Conservation (phyloP, 1,140 invertebrate genomes). For the Andrena cerasifolii region DNA sequence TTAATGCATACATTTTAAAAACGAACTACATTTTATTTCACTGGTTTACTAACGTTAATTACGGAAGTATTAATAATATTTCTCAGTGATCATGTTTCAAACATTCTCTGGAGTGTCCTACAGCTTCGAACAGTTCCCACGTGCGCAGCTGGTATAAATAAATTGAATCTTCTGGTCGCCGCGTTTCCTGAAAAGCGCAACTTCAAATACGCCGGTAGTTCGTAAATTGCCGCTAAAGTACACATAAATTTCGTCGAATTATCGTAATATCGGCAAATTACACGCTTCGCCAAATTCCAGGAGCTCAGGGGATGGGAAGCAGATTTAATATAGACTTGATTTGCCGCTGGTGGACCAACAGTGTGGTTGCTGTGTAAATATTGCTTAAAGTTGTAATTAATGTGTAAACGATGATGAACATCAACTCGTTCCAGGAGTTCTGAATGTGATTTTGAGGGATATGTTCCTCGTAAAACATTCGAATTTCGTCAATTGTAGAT, state of each 20-base stretch:
- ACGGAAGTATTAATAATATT: too few relatives aligned
- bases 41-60: too few relatives aligned
- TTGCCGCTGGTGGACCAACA: background rate
- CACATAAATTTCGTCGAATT: background rate
- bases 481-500: too few relatives aligned
- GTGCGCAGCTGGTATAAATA: too few relatives aligned
- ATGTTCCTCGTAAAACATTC: too few relatives aligned
- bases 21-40: background rate
- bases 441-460: too few relatives aligned
- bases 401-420: background rate
- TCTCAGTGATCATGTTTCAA: too few relatives aligned
- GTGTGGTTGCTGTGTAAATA: background rate
- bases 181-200: background rate
- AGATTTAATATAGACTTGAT: conserved; percentile 9
- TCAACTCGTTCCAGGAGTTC: background rate
- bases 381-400: background rate
- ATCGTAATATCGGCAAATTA: conserved; percentile 12
- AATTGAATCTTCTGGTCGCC: background rate
- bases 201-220: background rate
- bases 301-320: background rate
- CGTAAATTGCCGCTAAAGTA: background rate
- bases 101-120: too few relatives aligned
- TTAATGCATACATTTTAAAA: too few relatives aligned
- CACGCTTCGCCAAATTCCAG: conserved; percentile 3
- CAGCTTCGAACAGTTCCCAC: background rate